Evolutionary conservation across 2,888 invertebrate species (phyloP), one percentile per base, ranked within the genome.

Genomic region (Cheilosia impressa): DNA sequence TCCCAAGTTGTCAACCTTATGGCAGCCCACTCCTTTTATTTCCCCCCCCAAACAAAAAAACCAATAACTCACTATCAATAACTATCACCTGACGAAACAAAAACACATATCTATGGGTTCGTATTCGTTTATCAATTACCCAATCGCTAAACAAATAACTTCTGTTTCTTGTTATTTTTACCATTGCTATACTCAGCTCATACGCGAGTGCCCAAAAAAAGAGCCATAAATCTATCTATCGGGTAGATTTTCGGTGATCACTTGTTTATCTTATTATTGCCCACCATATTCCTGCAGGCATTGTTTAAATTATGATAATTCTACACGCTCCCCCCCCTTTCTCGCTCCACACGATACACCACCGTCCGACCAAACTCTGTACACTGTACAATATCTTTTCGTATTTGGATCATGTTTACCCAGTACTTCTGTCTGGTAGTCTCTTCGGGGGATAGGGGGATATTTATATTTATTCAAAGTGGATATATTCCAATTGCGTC

Each of bases 301-400:
- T 72, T 77, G 71, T 77, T 82, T 72, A 71, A 72, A 77, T 82
- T 82, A 82, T 77, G 82, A 82, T 82, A 77, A 77, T 82, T 76
- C 38, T 15, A 69, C 57, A 24, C 63, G 2, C 52, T 9, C 27
- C 27, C 27, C 27, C 31, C 31, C 31, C 7, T 31, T 31, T 7
- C 31, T 9, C 2, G 9, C 9, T 9, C 2, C 9, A 31, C 31
- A 31, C 9, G 9, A 31, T 9, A 31, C 2, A 9, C 27, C 4
- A 27, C 22, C 22, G 27, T 1, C 27, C 7, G 6, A 52, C 10
- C 22, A 4, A 17, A 50, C 50, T 50, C 50, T 22, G 50, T 22
- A 22, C 22, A 2, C 22, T 22, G 31, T 65, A 60, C n/a, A 65
- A 65, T 79, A 24, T 75, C 34, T 76, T 76, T 53, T 82, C 45